A percentile compares a stretch with the other conserved stretches of the same genome.
These are phyloP conservation scores for Enteromius fasciolatus DNA, from an alignment of 2,797 vertebrate genomes.

Conservation along the genomic window DNA sequence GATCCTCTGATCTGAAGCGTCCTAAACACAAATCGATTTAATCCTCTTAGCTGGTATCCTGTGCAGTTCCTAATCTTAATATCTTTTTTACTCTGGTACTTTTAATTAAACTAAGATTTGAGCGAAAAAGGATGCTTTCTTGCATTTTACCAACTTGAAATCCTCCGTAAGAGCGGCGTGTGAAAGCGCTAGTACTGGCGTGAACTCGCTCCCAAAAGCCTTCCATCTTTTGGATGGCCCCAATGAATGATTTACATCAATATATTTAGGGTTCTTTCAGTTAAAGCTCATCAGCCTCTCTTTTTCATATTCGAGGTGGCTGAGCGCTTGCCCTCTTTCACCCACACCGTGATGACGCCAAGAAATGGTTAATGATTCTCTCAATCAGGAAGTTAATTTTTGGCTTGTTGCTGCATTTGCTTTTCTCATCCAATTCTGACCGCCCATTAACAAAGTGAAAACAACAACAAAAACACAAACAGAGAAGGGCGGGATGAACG, in stretches of 20 bases:
- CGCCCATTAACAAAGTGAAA: slow-evolving; percentile 57
- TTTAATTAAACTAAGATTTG: slow-evolving; percentile 62
- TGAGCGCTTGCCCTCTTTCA: slow-evolving; percentile 47
- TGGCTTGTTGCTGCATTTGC: slow-evolving; percentile 51
- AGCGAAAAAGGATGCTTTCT: slow-evolving; percentile 46
- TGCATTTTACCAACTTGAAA: slow-evolving; percentile 1
- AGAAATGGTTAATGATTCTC: slow-evolving; percentile 55
- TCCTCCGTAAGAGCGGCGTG: neutral
- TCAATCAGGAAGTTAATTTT: slow-evolving; percentile 59
- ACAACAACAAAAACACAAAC: slow-evolving; percentile 57
- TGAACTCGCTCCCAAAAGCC: neutral
- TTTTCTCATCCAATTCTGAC: slow-evolving; percentile 46
- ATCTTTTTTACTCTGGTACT: slow-evolving; percentile 47
- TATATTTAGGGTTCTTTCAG: slow-evolving; percentile 21
- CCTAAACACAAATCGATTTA: slow-evolving; percentile 54
- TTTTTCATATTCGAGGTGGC: slow-evolving; percentile 5
- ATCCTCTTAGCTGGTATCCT: slow-evolving; percentile 56
- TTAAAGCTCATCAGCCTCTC: slow-evolving; percentile 9
- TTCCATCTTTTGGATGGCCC: slow-evolving; percentile 28
- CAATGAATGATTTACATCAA: slow-evolving; percentile 24
- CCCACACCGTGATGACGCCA: slow-evolving; percentile 55
- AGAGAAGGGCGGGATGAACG: slow-evolving; percentile 1
- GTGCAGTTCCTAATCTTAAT: slow-evolving; percentile 43
- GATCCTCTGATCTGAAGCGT: slow-evolving; percentile 46
- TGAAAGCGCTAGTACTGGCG: neutral